A percentile compares a stretch with the other conserved stretches of the same genome.
Conservation (phyloP, 2,888 invertebrate species). For the Agonopterix alstromeriana region DNA sequence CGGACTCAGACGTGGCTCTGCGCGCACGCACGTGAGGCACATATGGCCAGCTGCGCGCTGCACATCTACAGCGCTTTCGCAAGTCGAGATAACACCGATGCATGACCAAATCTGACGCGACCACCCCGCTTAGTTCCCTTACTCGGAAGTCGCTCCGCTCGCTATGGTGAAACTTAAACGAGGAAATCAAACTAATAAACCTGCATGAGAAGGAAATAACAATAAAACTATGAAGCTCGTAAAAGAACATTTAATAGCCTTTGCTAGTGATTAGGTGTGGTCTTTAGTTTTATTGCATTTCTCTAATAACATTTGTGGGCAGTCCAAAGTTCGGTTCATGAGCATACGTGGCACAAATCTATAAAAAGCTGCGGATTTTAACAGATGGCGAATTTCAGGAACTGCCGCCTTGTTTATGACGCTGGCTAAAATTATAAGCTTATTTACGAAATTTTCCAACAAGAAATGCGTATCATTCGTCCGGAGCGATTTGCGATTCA, state of each 20-base stretch:
- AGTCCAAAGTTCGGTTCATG: slow-evolving; percentile 18
- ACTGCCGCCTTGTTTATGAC: slow-evolving; percentile 23
- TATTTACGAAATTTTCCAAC: slow-evolving; percentile 9
- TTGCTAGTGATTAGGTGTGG: neutral
- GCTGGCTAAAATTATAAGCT: slow-evolving; percentile 26
- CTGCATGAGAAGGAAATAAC: slow-evolving; percentile 12
- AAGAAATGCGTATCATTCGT: slow-evolving; percentile 5
- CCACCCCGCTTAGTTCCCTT: slow-evolving; percentile 6
- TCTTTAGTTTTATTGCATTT: slow-evolving; percentile 30
- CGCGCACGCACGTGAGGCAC: slow-evolving; percentile 29
- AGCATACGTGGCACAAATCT: slow-evolving; percentile 24
- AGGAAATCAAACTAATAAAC: neutral
- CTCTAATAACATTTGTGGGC: slow-evolving; percentile 28
- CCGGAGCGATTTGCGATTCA: slow-evolving; percentile 9
- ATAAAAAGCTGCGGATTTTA: slow-evolving; percentile 43
- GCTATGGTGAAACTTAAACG: neutral
- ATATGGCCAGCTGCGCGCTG: slow-evolving; percentile 18
- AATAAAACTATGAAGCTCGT: slow-evolving; percentile 15
- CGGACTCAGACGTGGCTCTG: slow-evolving; percentile 23
- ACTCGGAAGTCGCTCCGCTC: neutral
- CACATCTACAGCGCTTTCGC: slow-evolving; percentile 16
- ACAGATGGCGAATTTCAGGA: slow-evolving; percentile 37
- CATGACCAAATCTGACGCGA: slow-evolving; percentile 12
- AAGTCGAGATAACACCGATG: slow-evolving; percentile 26
- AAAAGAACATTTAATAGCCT: neutral